Evolutionary conservation across 2,113 vertebrate species (phyloP), one percentile per base, ranked within the genome.

Genomic region (Pituophis catenifer): DNA sequence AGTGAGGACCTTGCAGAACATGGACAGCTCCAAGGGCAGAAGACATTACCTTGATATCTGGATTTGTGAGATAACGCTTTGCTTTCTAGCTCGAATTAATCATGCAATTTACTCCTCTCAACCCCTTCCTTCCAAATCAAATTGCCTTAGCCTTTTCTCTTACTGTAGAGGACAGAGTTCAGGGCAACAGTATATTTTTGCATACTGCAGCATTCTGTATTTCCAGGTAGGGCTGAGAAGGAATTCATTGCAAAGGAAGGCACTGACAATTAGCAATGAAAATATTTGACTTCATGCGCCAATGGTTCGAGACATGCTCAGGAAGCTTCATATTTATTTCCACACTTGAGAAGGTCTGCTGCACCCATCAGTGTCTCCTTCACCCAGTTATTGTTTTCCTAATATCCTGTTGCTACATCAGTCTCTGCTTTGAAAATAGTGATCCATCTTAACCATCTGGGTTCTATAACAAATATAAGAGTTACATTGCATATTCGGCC

Each of bases 11-110:
- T 29, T 17, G 8, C 58, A 92, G 86, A 92, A 86, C 91, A 88
- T 89, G 91, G 91, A 92, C 91, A 92, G 91, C 86, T 92, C 91
- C 91, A 88, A 88, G 86, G 57, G 57, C 86, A 92, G 48, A 88
- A 92, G 81, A 29, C 91, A 87, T 29, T 50, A 33, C 86, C 29
- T 75, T 62, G n/a, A 29, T 88, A 88, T 44, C 26, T 53, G 17
- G 54, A 50, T 57, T 91, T 91, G 54, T 53, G 88, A 88, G n/a
- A 52, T 81, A 81, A 81, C 86, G 3, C 70, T 21, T 88, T 89
- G 38, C 59, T 29, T 19, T 52, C 57, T 48, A n/a, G 12, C 52
- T 55, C 0, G 21, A 50, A 29, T 57, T 9, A 58, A 15, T 9
- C 10, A 1, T 91, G 24, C 21, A 44, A 11, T n/a, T 19, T 44